Evolutionary conservation across 64 coral and sea anemone species (phyloP).

Genomic region (Montipora foliosa): DNA sequence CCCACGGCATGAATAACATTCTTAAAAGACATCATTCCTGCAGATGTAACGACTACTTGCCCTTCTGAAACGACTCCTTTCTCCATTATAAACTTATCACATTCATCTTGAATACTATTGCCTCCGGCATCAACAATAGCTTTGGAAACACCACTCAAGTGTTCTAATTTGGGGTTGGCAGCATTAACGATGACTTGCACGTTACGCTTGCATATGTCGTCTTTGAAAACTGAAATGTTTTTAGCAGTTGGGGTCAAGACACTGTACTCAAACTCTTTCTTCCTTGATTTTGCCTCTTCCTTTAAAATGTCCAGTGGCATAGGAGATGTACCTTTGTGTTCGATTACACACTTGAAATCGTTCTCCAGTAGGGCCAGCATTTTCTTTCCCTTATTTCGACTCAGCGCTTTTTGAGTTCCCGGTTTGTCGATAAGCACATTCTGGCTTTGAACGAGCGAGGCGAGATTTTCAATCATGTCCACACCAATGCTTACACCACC

Average conservation of each 20-base stretch:
- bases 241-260: constrained; percentile 23
- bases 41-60: constrained; percentile 34
- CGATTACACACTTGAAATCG: constrained; percentile 21
- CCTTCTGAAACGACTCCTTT: constrained; percentile 31
- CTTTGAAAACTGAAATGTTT: constrained; percentile 50
- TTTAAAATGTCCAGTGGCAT: too few relatives aligned
- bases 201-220: constrained; percentile 46
- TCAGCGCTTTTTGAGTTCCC: constrained; percentile 19
- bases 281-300: neutral
- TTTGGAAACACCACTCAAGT: constrained; percentile 48
- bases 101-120: constrained; percentile 65
- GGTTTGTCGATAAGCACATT: constrained; percentile 26
- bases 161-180: constrained; percentile 59
- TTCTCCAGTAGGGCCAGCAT: neutral
- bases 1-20: constrained; percentile 75
- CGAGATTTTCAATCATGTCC: constrained; percentile 12
- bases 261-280: constrained; percentile 28
- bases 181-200: constrained; percentile 78
- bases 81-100: constrained; percentile 5
- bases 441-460: neutral
- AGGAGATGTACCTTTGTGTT: neutral
- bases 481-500: constrained; percentile 7
- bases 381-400: constrained; percentile 18
- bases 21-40: constrained; percentile 65
- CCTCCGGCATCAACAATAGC: constrained; percentile 60